A percentile compares a stretch with the other conserved stretches of the same genome.
Evolutionary conservation across 2,888 invertebrate species (phyloP).

Genomic region (Galerucella nymphaeae): DNA sequence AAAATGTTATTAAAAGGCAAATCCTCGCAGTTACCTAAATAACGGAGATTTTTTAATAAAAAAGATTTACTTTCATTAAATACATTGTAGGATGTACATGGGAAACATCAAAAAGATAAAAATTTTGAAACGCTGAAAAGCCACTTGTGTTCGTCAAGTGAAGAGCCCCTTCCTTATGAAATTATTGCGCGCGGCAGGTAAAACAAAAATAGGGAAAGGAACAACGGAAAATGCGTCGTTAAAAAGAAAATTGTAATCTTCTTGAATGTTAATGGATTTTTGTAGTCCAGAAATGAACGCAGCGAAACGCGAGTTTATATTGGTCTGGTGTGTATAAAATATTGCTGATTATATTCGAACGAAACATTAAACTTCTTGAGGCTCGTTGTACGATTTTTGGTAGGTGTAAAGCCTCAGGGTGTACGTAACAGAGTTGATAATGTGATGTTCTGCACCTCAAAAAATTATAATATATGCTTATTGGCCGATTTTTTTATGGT

Average conservation of each 20-base stretch:
- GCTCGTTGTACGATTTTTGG: too few species aligned
- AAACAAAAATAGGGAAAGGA: conserved; percentile 29
- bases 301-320: conserved; percentile 19
- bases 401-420: too few species aligned
- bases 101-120: not conserved
- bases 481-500: too few species aligned
- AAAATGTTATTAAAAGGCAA: not conserved
- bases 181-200: conserved; percentile 44
- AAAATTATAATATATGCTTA: too few species aligned
- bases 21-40: not conserved
- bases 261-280: conserved; percentile 45
- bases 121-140: conserved; percentile 53
- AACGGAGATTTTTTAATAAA: not conserved
- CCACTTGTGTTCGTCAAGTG: conserved; percentile 61
- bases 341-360: too few species aligned
- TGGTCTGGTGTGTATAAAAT: too few species aligned
- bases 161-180: conserved; percentile 50
- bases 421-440: too few species aligned
- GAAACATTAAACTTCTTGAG: too few species aligned
- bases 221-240: conserved; percentile 44
- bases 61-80: not conserved
- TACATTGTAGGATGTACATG: not conserved
- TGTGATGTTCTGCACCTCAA: too few species aligned
- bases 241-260: conserved; percentile 47
- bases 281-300: conserved; percentile 23